These are phyloP conservation scores for Chaunax sp. DNA, from an alignment of 2,797 vertebrate species.

Conservation along the genomic window DNA sequence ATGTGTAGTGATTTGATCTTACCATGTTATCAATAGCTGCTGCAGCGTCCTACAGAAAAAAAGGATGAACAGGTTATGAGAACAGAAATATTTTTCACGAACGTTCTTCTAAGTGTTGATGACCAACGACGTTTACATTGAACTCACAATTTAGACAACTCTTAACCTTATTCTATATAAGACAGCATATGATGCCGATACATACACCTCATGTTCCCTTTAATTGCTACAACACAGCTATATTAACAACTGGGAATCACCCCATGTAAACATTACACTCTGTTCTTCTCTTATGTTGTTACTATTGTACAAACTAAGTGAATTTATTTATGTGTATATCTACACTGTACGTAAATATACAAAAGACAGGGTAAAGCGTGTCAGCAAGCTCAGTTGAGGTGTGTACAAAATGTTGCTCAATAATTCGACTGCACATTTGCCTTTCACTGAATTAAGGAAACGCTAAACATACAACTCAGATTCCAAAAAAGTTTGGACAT, in stretches of 20 bases:
- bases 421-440: too few species aligned
- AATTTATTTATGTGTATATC: too few species aligned
- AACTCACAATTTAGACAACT: not conserved
- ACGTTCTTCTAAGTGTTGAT: too few species aligned
- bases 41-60: slow-evolving; percentile 89
- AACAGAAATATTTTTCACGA: not conserved
- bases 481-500: too few species aligned
- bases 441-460: too few species aligned
- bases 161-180: not conserved
- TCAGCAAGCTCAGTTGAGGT: not conserved
- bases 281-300: not conserved
- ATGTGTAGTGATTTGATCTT: slow-evolving; percentile 36
- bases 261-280: not conserved
- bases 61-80: not conserved
- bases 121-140: not conserved
- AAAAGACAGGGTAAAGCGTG: too few species aligned
- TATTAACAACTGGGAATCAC: not conserved
- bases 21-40: slow-evolving; percentile 99
- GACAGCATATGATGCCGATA: not conserved
- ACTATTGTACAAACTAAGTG: too few species aligned
- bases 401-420: not conserved
- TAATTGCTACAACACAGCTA: not conserved
- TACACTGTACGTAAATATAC: not conserved
- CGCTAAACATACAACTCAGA: too few species aligned
- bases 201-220: not conserved